Base-by-base conservation (phyloP, 64 coral and sea anemone genomes). In the Cladopsammia gracilis region DNA sequence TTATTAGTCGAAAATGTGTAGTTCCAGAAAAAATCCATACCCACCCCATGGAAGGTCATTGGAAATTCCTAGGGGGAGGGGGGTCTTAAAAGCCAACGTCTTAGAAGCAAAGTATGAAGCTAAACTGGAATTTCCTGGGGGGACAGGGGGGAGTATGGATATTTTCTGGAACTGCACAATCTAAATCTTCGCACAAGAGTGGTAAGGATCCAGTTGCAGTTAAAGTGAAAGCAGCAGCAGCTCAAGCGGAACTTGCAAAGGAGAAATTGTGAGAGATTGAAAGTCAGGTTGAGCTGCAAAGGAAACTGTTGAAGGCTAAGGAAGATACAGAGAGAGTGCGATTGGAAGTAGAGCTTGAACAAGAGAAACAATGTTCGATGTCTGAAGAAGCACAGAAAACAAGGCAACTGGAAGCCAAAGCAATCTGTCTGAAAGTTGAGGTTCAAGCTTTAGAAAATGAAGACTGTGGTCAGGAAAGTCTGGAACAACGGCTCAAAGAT, bases 401-500 rank as follows among this genome's bases (percentile, higher is more conserved):
- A 19, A 78, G 43, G 54, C 8, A 78, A 53, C 23, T 78, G 45
- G 75, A 78, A 50, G 75, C 75, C 75, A 45, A 78, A 42, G 75
- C 75, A 53, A 53, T 22, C 22, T 51, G 48, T 25, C 26, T 65
- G 25, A 67, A 64, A 65, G 80, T 53, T 13, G 59, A 84, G 11
- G 80, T 65, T 65, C 49, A 65, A 62, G 64, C 19, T 5, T 62
- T 62, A 62, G 4, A 8, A 62, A 8, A 8, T 16, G 60, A 62
- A 62, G 60, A 62, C 3, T n/a, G 67, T 61, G 43, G 50, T 20
- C 16, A 64, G 10, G 62, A 86, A 18, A 68, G 58, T 86, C 44
- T 86, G 49, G 3, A 86, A 71, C 48, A 34, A 45, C 64, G 83
- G 15, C 83, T 58, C 5, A 62, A 57, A 19, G 83, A 87, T 71